Base-by-base conservation (phyloP, 1,140 invertebrate genomes). In the Papilio polytes region DNA sequence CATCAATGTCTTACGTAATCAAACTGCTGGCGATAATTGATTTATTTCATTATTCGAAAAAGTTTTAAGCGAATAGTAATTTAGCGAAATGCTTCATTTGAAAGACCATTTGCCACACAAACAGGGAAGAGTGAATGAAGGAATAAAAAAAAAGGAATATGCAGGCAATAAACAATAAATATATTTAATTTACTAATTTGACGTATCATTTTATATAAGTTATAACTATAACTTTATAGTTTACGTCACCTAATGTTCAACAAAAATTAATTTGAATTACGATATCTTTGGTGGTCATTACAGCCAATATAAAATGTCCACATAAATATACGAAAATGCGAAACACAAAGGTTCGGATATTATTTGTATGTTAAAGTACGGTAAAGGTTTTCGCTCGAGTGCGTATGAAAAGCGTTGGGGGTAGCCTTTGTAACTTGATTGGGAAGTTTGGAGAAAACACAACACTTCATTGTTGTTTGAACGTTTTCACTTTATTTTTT, bases 261-360 rank as follows among this genome's bases (percentile, higher is more conserved):
- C 20, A 26, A 63, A n/a, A 59, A 22, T 63, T 12, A 22, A 13
- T 9, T 63, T 26, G 56, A 12, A 59, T 22, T 59, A 59, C 18
- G 10, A 59, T 59, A 59, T 56, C n/a, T 8, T 41, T 41, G 36
- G 36, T 41, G 36, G 36, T 41, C 7, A 56, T 56, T 20, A 59
- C n/a, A 20, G 56, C 2, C n/a, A 20, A 56, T 20, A 56, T 59
- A 59, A 59, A 22, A 20, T 59, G 18, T 7, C 36, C 36, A 41
- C 6, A 41, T 41, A 41, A n/a, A 18, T 8, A 56, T n/a, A 56
- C 18, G 13, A 63, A 63, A 2, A 63, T 63, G 4, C n/a, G 56
- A 59, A 59, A 59, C 56, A 59, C 18, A 59, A 59, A 22, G 56
- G 56, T 20, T 59, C 18, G 56, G 56, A 59, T 59, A 59, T 20